phyloP scores from a whole-genome alignment of 2,113 vertebrate species.

The Microtus montanus region DNA sequence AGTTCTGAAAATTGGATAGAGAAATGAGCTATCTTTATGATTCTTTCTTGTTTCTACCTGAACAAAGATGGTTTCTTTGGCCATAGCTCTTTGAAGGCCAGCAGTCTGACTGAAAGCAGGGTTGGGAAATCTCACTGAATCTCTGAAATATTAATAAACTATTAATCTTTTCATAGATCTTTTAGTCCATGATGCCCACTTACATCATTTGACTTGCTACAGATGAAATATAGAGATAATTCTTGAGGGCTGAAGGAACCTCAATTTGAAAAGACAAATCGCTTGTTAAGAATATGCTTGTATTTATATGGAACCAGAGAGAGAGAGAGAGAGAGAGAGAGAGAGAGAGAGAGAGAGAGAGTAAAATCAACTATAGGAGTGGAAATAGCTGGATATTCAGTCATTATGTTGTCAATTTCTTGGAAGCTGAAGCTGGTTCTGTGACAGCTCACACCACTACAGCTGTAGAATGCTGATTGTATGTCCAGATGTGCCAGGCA shows the following conservation, averaged over 20 bases:
- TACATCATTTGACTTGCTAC: constrained; percentile 15
- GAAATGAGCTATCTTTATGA: background rate
- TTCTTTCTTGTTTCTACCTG: background rate
- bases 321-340: background rate
- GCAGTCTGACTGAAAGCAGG: background rate
- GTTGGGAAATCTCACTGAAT: background rate
- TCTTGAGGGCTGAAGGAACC: constrained; percentile 36
- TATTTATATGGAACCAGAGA: constrained; percentile 16
- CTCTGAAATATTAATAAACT: background rate
- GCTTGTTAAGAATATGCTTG: constrained; percentile 29
- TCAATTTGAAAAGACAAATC: constrained; percentile 27
- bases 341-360: constrained; percentile 40
- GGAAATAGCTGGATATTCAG: background rate
- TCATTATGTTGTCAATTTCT: background rate
- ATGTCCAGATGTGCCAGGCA: background rate
- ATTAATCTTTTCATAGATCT: constrained; percentile 14
- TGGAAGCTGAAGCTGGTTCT: constrained; percentile 21
- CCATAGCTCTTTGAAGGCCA: background rate
- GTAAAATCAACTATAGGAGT: background rate
- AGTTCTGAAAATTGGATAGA: constrained; percentile 33
- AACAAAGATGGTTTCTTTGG: constrained; percentile 15
- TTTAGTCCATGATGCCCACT: background rate
- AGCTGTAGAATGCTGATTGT: background rate
- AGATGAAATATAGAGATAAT: constrained; percentile 45
- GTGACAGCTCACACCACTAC: background rate